A percentile compares a stretch with the other conserved stretches of the same genome.
Conservation (phyloP, 2,888 invertebrate genomes). For the Ernsta delagoae region DNA sequence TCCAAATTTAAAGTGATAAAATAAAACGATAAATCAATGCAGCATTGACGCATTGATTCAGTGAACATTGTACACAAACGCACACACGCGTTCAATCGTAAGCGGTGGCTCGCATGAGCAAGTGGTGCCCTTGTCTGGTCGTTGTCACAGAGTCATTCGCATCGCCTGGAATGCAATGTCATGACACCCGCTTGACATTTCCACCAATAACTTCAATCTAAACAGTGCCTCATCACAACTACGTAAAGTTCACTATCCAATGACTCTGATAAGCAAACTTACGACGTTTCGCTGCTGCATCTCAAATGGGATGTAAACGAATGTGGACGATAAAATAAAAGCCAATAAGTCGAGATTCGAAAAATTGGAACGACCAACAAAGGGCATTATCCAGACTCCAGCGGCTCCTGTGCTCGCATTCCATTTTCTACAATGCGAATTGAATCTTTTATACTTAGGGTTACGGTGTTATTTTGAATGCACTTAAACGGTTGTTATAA, state of each 20-base stretch:
- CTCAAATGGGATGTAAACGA: constrained; percentile 45
- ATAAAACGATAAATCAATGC: constrained; percentile 27
- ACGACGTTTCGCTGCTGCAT: constrained; percentile 26
- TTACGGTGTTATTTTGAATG: constrained; percentile 45
- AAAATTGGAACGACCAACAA: constrained; percentile 55
- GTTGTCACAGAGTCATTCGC: constrained; percentile 81
- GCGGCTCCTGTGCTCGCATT: constrained; percentile 53
- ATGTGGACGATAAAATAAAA: constrained; percentile 59
- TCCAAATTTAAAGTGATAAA: constrained; percentile 25
- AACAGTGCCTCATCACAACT: constrained; percentile 39
- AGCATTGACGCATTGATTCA: constrained; percentile 34
- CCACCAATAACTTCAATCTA: constrained; percentile 44
- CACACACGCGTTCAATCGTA: constrained; percentile 39
- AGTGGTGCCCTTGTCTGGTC: constrained; percentile 81
- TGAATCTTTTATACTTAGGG: constrained; percentile 43
- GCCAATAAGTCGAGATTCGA: constrained; percentile 63
- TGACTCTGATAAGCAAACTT: constrained; percentile 37
- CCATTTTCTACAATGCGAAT: constrained; percentile 45
- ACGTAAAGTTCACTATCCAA: constrained; percentile 40
- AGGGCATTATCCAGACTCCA: constrained; percentile 69
- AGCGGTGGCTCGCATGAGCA: constrained; percentile 61
- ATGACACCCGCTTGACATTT: constrained; percentile 63
- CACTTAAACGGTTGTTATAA: constrained; percentile 47
- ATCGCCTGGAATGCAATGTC: constrained; percentile 80
- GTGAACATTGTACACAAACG: constrained; percentile 32